Percentiles rank a stretch among this genome's conserved stretches.
phyloP scores from a whole-genome alignment of 2,113 vertebrate genomes.

The Raja brachyura region DNA sequence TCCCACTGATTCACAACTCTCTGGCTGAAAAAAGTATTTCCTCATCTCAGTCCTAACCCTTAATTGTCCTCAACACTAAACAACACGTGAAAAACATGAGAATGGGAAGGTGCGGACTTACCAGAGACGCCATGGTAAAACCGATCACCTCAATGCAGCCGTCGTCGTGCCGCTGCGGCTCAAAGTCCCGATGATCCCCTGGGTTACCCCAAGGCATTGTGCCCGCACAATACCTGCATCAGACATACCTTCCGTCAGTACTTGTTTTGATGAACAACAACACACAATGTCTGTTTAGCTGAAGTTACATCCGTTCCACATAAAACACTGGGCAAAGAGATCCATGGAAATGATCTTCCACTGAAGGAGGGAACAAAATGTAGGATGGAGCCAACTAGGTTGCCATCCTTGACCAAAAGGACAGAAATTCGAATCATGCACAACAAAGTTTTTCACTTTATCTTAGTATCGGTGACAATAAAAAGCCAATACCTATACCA shows the following conservation, averaged over 20 bases:
- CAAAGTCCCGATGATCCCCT: constrained; percentile 69
- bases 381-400: background rate
- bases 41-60: too few relatives aligned
- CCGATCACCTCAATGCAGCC: constrained; percentile 74
- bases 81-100: background rate
- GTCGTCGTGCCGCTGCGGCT: constrained; percentile 72
- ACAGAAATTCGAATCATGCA: background rate
- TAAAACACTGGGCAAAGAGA: background rate
- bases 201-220: constrained; percentile 77
- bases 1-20: too few relatives aligned
- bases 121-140: constrained; percentile 74
- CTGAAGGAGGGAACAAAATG: background rate
- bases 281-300: background rate
- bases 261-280: background rate
- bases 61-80: background rate
- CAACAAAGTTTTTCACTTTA: too few relatives aligned
- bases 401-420: background rate
- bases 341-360: background rate
- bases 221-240: constrained; percentile 69
- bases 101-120: constrained; percentile 46
- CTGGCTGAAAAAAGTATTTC: too few relatives aligned
- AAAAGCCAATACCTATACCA: too few relatives aligned
- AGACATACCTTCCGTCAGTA: background rate
- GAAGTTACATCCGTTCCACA: background rate
- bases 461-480: too few relatives aligned